Evolutionary conservation across 2,888 invertebrate species (phyloP).

Genomic region (Mesoligia furuncula): DNA sequence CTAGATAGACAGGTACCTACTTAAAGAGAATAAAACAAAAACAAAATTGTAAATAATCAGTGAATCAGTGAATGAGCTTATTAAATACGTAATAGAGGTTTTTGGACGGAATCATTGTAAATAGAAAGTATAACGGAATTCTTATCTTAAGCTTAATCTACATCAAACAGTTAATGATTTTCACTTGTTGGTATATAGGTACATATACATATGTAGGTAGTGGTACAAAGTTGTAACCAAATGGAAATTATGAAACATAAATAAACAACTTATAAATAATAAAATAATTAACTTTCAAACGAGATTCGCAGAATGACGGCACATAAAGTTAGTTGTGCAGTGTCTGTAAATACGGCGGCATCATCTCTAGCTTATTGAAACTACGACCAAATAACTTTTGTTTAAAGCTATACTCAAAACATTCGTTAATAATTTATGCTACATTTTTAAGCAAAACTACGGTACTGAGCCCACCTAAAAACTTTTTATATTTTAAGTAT

Average conservation of each 20-base stretch:
- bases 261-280: constrained; percentile 5
- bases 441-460: constrained; percentile 1
- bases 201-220: background rate
- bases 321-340: constrained; percentile 7
- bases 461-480: background rate
- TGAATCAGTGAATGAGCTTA: background rate
- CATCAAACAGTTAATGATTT: no score
- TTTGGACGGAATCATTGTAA: background rate
- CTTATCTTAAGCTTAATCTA: no score
- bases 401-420: constrained; percentile 1
- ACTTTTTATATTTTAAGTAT: background rate
- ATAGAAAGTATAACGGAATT: no score
- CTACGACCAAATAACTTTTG: constrained; percentile 28
- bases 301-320: constrained; percentile 15
- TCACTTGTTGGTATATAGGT: no score
- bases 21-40: no score
- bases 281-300: constrained; percentile 23
- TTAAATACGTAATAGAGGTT: background rate
- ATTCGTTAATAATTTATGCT: background rate
- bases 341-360: background rate
- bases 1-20: background rate
- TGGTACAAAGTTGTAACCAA: constrained; percentile 6
- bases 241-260: constrained; percentile 4
- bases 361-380: constrained; percentile 28
- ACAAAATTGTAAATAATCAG: no score